These are phyloP conservation scores for Hypsopygia costalis DNA, from an alignment of 2,888 invertebrate genomes.

Conservation along the genomic window DNA sequence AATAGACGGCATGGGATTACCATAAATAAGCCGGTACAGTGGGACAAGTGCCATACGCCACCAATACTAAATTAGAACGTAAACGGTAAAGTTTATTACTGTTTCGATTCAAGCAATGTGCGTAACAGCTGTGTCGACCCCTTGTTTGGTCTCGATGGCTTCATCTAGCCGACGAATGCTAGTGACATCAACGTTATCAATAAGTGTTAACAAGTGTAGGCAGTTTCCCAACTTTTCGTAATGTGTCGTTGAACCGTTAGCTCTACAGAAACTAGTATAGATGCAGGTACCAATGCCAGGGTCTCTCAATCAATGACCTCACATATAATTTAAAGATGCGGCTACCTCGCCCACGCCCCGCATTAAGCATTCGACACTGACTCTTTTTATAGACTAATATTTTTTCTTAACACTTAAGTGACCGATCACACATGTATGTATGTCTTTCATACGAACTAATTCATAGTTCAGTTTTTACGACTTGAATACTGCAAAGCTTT, in stretches of 20 bases:
- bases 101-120: constrained; percentile 57
- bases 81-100: constrained; percentile 62
- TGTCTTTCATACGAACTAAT: neutral
- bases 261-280: constrained; percentile 12
- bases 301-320: constrained; percentile 70
- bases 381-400: constrained; percentile 45
- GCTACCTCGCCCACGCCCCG: constrained; percentile 64
- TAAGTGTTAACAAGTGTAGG: constrained; percentile 22
- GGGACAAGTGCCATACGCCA: constrained; percentile 61
- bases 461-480: neutral
- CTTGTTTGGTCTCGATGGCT: constrained; percentile 36
- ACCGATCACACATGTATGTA: constrained; percentile 2
- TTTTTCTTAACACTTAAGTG: constrained; percentile 3
- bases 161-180: constrained; percentile 34
- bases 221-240: constrained; percentile 28
- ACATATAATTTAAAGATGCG: constrained; percentile 58
- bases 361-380: constrained; percentile 40
- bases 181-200: constrained; percentile 27
- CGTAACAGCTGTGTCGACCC: constrained; percentile 50
- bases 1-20: constrained; percentile 32
- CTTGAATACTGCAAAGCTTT: neutral
- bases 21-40: constrained; percentile 53
- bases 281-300: constrained; percentile 27
- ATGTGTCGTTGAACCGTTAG: constrained; percentile 41
- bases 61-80: constrained; percentile 63